Base-by-base conservation (phyloP, 92 coral and sea anemone genomes). In the Zoanthus sansibaricus region DNA sequence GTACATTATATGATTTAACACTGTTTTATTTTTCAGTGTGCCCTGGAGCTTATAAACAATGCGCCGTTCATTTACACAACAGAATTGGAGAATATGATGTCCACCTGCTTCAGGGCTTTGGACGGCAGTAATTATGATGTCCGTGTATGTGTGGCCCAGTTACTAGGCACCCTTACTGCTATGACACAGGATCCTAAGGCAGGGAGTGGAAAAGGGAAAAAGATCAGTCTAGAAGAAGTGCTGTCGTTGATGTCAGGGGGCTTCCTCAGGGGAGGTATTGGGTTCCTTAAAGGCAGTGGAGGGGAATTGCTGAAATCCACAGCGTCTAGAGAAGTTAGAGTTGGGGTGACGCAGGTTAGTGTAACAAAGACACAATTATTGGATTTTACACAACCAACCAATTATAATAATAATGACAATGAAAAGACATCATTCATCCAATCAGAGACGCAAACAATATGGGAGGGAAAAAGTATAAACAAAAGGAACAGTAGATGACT, bases 71-170 rank as follows among this genome's bases (percentile, higher is more conserved):
- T 94, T 58, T 95, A 95, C 91, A 97, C 94, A 7, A 79, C 93
- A 79, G 99, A 97, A 71, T 78, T 97, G 66, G 99, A 97, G 85
- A 80, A 88, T 79, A 90, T 97, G 88, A 83, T 91, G 8, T 97
- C 99, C 0, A 90, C 95, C n/a, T 95, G 97, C 73, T 92, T 97
- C 80, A 95, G 89, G 82, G 94, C 99, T 6, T 88, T 97, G 79
- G 99, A 97, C 21, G 94, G 97, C 71, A 95, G 98, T 7, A 97
- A 97, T 88, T 97, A 97, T 88, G 99, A 97, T 70, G 99, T 97
- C 87, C 92, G 99, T 59, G 98, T 97, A 18, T 95, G 97, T 66
- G 92, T 97, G 42, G 95, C 99, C 58, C 95, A 92, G 77, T 86
- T 95, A 44, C 91, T 97, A 59, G 99, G 99, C 16, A 89, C 96